Base-by-base conservation (phyloP, 2,797 vertebrate genomes). In the Caiman crocodilus region DNA sequence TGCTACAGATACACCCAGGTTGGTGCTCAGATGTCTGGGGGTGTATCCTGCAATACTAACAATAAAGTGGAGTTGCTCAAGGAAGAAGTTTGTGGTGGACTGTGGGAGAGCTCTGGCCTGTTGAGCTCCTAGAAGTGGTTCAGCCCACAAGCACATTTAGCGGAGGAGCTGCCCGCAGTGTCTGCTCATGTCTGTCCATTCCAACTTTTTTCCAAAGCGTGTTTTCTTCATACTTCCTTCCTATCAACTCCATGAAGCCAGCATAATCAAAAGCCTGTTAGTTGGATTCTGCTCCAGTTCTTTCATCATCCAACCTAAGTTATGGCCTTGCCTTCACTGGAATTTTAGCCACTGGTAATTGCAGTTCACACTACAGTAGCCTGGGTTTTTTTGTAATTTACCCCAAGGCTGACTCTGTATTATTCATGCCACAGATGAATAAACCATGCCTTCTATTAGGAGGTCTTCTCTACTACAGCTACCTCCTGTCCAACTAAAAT, bases 201-300 rank as follows among this genome's bases (percentile, higher is more conserved):
- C 81, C 61, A 23, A 14, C 42, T 50, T 50, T 50, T 50, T 50
- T 42, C n/a, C 35, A 2, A 42, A 32, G 42, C 20, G 2, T 5
- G 32, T 57, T 2, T 4, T 9, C 2, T 0, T 0, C 3, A 30
- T 32, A 18, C 2, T 63, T 26, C 6, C n/a, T 35, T 8, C 16
- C 35, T 3, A 21, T 5, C 42, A 20, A 26, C 60, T 12, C 67
- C 3, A 7, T 0, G 0, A 5, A 85, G 64, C 56, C 42, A 30
- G 57, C 0, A 0, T 82, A 60, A 65, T 32, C 63, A 2, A 69
- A 32, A 21, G 9, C 8, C 5, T 35, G 30, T 20, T 2, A 69
- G 3, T 20, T 69, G 65, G 65, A 32, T 69, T 69, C 65, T 28
- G 25, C 1, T 0, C 28, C 17, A 3, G 21, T 78, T 82, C 18